A percentile compares a stretch with the other conserved stretches of the same genome.
These are phyloP conservation scores for Alethe diademata DNA, from an alignment of 2,113 vertebrate genomes.

Conservation along the genomic window DNA sequence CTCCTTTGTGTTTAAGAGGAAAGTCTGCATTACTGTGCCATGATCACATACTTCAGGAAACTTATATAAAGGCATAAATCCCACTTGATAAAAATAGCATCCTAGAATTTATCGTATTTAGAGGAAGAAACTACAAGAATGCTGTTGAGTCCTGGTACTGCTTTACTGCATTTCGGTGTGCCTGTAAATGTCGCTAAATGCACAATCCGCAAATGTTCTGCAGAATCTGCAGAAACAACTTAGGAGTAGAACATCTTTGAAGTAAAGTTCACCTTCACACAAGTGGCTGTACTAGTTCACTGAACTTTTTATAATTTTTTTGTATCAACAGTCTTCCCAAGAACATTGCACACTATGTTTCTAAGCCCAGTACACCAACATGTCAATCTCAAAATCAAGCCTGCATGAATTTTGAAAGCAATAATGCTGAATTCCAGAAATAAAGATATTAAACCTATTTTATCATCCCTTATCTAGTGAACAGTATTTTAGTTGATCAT, in stretches of 20 bases:
- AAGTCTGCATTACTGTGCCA: not conserved
- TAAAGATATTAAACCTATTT: not conserved
- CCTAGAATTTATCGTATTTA: not conserved
- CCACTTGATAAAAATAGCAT: not conserved
- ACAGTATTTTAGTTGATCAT: not conserved
- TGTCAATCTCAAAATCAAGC: not conserved
- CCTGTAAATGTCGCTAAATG: not conserved
- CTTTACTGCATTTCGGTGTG: not conserved
- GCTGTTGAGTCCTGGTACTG: not conserved
- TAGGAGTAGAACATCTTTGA: not conserved
- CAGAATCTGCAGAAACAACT: not conserved
- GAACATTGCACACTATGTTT: not conserved
- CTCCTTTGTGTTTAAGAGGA: not conserved
- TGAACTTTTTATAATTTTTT: not conserved
- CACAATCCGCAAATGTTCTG: not conserved
- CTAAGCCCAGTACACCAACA: not conserved
- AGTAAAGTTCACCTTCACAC: not conserved
- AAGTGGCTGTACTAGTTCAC: not conserved
- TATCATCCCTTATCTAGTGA: not conserved
- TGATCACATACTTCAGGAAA: not conserved
- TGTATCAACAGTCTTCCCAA: not conserved
- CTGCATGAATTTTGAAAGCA: not conserved
- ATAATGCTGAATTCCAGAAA: not conserved
- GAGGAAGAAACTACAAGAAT: not conserved
- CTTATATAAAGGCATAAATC: not conserved